Evolutionary conservation across 1,140 invertebrate genomes (phyloP), one percentile per base, ranked within the genome.

Genomic region (Nylanderia fulva): DNA sequence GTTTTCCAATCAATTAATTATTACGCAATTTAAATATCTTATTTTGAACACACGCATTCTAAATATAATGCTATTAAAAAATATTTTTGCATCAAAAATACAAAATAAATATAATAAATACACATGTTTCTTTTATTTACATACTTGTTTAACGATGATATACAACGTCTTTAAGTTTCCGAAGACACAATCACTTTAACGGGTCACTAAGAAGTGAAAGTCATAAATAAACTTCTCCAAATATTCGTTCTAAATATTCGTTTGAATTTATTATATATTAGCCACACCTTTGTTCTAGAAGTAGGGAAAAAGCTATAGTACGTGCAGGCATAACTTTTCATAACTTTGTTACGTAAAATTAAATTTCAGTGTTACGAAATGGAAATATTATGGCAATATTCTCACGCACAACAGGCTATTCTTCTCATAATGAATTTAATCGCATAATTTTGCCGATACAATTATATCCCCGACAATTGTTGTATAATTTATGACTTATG

Each of bases 251-350:
- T 11, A 13, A 39, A 18, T 36, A 52, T 24, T 24, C 21, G 1
- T 36, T 4, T 13, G 76, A 68, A 13, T 36, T 66, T 52, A 77
- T 52, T 36, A n/a, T n/a, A n/a, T n/a, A n/a, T n/a, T n/a, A n/a
- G n/a, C n/a, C n/a, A 36, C n/a, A 11, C 29, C 29, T 45, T 15
- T 18, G 27, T 7, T 48, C 75, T 7, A 27, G 11, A 3, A 42
- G 36, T 39, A 4, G 4, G 45, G 13, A 39, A 27, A 1, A 7
- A 66, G 18, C 21, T 52, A 13, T 48, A 48, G 3, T 36, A 39
- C 33, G 24, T 4, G 39, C 9, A 11, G 7, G 0, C 1, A 33
- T 33, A 33, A 33, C 24, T 11, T 39, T 56, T 29, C 71, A 39
- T 52, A 58, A 68, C 45, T 27, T 29, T 9, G 6, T 68, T 79